Percentiles rank a stretch among this genome's conserved stretches.
These are phyloP conservation scores for Mustela lutreola DNA, from an alignment of 2,113 vertebrate species.

Conservation along the genomic window DNA sequence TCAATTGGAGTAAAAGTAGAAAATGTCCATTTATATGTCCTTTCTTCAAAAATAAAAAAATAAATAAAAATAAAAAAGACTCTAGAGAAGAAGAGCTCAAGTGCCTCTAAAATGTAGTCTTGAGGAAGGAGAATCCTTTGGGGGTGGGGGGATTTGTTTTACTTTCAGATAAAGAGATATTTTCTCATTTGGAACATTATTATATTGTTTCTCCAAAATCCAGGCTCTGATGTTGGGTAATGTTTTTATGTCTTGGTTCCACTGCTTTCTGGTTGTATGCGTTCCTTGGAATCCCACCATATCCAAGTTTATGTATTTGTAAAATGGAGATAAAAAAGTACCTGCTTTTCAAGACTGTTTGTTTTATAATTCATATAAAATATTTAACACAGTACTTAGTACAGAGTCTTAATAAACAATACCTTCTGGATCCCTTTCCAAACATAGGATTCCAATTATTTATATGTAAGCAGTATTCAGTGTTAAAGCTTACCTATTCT, in stretches of 20 bases:
- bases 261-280: neutral
- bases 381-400: neutral
- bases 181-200: neutral
- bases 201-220: neutral
- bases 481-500: neutral
- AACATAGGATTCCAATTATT: neutral
- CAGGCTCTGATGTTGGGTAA: neutral
- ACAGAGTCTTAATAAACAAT: slow-evolving; percentile 8
- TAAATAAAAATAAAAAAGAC: neutral
- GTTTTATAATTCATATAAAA: neutral
- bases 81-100: neutral
- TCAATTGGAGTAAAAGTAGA: neutral
- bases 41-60: slow-evolving; percentile 26
- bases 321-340: slow-evolving; percentile 14
- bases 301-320: slow-evolving; percentile 22
- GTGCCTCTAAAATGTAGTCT: neutral
- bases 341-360: neutral
- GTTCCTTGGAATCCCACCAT: neutral
- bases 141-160: neutral
- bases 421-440: neutral
- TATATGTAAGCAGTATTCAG: neutral
- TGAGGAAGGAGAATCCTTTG: neutral
- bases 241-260: neutral
- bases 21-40: neutral
- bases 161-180: neutral